Conservation (phyloP, 2,113 vertebrate species). For the Pagrus major region DNA sequence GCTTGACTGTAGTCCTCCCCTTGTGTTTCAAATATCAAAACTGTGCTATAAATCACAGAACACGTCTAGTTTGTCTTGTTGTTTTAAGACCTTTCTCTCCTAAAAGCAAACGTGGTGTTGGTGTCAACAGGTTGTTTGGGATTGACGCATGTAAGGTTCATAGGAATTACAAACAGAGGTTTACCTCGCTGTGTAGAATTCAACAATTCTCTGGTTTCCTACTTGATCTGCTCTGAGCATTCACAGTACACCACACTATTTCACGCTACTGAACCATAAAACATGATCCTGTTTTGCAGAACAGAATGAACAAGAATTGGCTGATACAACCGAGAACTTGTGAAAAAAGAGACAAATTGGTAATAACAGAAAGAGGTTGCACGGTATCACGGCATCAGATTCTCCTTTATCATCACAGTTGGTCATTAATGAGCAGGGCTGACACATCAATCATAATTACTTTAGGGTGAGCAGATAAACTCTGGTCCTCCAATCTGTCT, state of each 20-base stretch:
- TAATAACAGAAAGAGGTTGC: slow-evolving; percentile 11
- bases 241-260: slow-evolving; percentile 33
- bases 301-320: slow-evolving; percentile 21
- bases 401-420: slow-evolving; percentile 26
- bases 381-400: neutral
- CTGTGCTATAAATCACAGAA: neutral
- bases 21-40: neutral
- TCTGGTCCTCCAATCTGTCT: neutral
- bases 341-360: slow-evolving; percentile 36
- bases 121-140: neutral
- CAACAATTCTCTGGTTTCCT: slow-evolving; percentile 15
- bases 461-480: neutral
- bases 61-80: neutral
- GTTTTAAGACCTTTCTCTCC: neutral
- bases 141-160: neutral
- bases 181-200: slow-evolving; percentile 16
- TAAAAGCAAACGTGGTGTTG: neutral
- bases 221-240: slow-evolving; percentile 15
- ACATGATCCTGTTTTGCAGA: slow-evolving; percentile 36
- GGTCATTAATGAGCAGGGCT: slow-evolving; percentile 36
- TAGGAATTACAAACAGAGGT: neutral
- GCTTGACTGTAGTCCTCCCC: neutral
- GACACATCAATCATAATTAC: slow-evolving; percentile 36
- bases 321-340: slow-evolving; percentile 15
- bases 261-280: slow-evolving; percentile 39